Evolutionary conservation across 1,140 invertebrate genomes (phyloP), one percentile per base, ranked within the genome.

Genomic region (Orchesella cincta): DNA sequence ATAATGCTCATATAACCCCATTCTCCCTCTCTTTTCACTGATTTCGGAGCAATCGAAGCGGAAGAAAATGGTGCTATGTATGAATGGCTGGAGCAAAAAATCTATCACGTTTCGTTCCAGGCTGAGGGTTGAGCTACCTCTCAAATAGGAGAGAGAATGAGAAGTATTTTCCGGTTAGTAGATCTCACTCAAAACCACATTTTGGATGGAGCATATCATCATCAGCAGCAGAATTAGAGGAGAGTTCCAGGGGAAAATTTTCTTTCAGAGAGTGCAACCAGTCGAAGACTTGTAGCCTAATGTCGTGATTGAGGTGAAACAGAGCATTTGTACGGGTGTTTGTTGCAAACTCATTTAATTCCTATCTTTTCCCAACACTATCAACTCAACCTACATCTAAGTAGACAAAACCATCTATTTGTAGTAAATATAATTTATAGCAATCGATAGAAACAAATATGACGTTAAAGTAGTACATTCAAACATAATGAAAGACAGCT

Each of bases 271-370:
- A n/a, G 52, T 8, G 23, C 23, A 57, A 14, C 52, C n/a, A n/a
- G n/a, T n/a, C n/a, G n/a, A n/a, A n/a, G n/a, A n/a, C n/a, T n/a
- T n/a, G n/a, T n/a, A n/a, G n/a, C 52, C 23, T 57, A 57, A 57
- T 57, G 52, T 57, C 52, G 14, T 14, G 52, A 57, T 57, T 57
- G 52, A 57, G 52, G 52, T 57, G 52, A 57, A 57, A 23, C 52
- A 57, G 52, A 23, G 14, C 52, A 57, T 57, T 23, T 18, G 5
- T 46, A 46, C 5, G 5, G 39, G 39, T 5, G 5, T 46, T 46
- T 46, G 39, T 46, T 46, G 39, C 18, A 46, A 46, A 46, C 39
- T 46, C 5, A 5, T 18, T 46, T 46, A n/a, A 57, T 57, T 57
- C 23, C 14, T 57, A 23, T n/a, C 8, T 57, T 46, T 46, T 46